Base-by-base conservation (phyloP, 2,888 invertebrate species). In the Allophyes oxyacanthae region DNA sequence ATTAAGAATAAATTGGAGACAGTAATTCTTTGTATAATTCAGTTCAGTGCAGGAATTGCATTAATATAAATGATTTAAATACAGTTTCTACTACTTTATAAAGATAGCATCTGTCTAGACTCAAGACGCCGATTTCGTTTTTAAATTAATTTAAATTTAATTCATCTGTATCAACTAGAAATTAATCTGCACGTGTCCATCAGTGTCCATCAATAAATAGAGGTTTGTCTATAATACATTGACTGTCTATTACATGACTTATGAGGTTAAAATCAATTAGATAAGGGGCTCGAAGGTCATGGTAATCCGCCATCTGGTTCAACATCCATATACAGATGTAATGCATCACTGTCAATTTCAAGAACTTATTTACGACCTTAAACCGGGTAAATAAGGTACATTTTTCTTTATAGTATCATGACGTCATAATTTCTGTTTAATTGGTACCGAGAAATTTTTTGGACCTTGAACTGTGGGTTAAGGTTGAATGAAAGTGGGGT, bases 221-320 rank as follows among this genome's bases (percentile, higher is more conserved):
- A 55, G 49, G 58, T 50, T 55, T 42, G 54, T 74, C 42, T 64
- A n/a, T n/a, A 45, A 43, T 49, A 64, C 54, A 73, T 64, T 28
- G 42, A 45, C 48, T 52, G 53, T 57, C 56, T 64, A 64, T 70
- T 33, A 69, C 62, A 67, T 72, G 64, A 72, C 64, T 70, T 64
- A 57, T 64, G 75, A 75, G 75, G 77, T 77, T 74, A 77, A 64
- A 70, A 62, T 56, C 59, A 64, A 73, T 60, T 49, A 73, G 77
- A 75, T 77, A 75, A 74, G 74, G 75, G 41, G 41, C 44, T 20
- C 68, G 77, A 89, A 87, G 90, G 90, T 85, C 86, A 86, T 87
- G 91, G 91, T 73, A 53, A 84, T 71, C 70, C 69, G 65, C 88
- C 91, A 89, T 89, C 85, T 91, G 91, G 83, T 81, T 71, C 72